These are phyloP conservation scores for Catharus fuscescens DNA, from an alignment of 2,113 vertebrate species.

Conservation along the genomic window DNA sequence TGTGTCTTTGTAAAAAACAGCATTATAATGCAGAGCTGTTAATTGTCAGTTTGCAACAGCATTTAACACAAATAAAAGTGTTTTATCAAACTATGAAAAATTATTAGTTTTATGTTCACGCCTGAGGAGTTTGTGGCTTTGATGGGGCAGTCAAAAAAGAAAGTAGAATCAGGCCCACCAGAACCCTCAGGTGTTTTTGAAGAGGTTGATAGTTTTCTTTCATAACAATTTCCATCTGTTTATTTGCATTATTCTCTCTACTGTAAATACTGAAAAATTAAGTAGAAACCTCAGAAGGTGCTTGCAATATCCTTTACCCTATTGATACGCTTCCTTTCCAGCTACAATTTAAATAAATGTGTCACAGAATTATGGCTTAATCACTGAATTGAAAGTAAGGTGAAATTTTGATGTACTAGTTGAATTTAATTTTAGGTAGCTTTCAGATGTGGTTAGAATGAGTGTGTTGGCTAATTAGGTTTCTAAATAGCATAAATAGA, in stretches of 20 bases:
- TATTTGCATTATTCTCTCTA: not conserved
- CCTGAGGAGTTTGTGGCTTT: not conserved
- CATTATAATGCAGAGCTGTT: not conserved
- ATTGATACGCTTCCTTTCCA: not conserved
- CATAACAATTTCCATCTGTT: not conserved
- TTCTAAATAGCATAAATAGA: not conserved
- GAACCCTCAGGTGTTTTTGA: not conserved
- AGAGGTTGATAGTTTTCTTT: not conserved
- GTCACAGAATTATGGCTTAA: not conserved
- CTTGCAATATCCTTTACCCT: not conserved
- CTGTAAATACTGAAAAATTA: not conserved
- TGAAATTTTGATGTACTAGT: not conserved
- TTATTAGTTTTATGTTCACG: not conserved
- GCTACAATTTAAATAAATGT: not conserved
- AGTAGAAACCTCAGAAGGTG: not conserved
- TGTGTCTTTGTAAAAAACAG: not conserved
- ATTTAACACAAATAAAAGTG: not conserved
- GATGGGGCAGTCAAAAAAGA: not conserved
- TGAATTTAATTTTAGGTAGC: not conserved
- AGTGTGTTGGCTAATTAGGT: not conserved
- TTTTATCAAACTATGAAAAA: not conserved
- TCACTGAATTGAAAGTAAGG: not conserved
- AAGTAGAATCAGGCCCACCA: not conserved
- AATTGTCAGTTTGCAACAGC: not conserved
- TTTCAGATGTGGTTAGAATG: conserved; percentile 14